These are phyloP conservation scores for Notarius lentiginosus DNA, from an alignment of 2,113 vertebrate genomes.

Conservation along the genomic window DNA sequence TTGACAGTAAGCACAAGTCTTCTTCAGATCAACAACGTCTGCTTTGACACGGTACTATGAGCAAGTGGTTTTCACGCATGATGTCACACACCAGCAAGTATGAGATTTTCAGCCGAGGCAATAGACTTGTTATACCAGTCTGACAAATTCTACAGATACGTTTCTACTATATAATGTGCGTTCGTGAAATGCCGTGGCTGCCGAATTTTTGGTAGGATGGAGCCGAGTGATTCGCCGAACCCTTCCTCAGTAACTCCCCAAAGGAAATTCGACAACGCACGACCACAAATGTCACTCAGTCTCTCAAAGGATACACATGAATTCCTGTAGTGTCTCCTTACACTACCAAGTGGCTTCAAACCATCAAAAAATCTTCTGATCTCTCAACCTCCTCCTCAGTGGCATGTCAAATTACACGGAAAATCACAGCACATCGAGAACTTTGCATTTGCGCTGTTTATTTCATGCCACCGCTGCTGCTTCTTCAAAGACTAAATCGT, in stretches of 20 bases:
- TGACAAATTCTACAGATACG: background rate
- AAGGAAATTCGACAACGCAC: slow-evolving; percentile 32
- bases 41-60: slow-evolving; percentile 23
- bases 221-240: slow-evolving; percentile 49
- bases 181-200: background rate
- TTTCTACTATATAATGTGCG: background rate
- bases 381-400: background rate
- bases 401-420: background rate
- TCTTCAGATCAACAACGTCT: slow-evolving; percentile 11
- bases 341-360: background rate
- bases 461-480: background rate
- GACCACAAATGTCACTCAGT: slow-evolving; percentile 2
- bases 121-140: background rate
- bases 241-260: slow-evolving; percentile 16
- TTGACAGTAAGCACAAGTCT: slow-evolving; percentile 43
- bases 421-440: background rate
- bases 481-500: background rate
- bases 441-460: background rate
- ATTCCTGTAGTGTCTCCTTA: background rate
- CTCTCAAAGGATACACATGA: background rate
- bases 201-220: slow-evolving; percentile 54
- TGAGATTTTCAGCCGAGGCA: slow-evolving; percentile 2
- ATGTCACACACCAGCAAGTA: slow-evolving; percentile 26
- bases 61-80: slow-evolving; percentile 32
- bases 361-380: background rate